Evolutionary conservation across 53 echinoderm and acorn worm genomes (phyloP), one percentile per base, ranked within the genome.

Genomic region (Zoroaster sp.): DNA sequence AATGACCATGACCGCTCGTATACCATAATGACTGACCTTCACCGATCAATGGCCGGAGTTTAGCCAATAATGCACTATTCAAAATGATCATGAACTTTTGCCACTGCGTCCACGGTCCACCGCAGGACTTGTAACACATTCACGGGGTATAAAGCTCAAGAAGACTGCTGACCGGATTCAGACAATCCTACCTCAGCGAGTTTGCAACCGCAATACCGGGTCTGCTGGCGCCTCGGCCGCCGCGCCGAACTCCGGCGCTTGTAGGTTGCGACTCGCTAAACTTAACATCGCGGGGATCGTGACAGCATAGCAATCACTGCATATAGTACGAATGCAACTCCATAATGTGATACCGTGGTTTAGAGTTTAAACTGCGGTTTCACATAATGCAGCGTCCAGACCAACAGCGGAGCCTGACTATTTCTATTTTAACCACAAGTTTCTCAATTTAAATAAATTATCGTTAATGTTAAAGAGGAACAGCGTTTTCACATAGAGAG

Each of bases 101-200:
- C 53, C 77, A 49, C 15, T 55, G n/a, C 40, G 35, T 28, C 42
- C n/a, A 23, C 20, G 20, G 80, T 39, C 80, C 80, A 40, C 80
- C 25, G 21, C 78, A 41, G 3, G 28, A 59, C 2, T 28, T 59
- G 25, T 8, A 25, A 8, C 28, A 7, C 35, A 18, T 15, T 49
- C 18, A n/a, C 32, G 39, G 80, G 55, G 55, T 80, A 80, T 63
- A 80, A 55, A 65, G 21, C 9, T 35, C 31, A 35, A 18, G 39
- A 20, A 25, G 80, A 12, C 63, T 11, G 66, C 15, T 65, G 66
- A 65, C 38, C 40, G 39, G 39, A 65, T 8, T 65, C 40, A 80
- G 80, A 80, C 80, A 80, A 80, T 80, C 80, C n/a, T 80, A 80
- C 80, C 80, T 80, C 80, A 80, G 23, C 40, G 63, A 59, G 66